Evolutionary conservation across 2,113 vertebrate genomes (phyloP).

Genomic region (Hippoglossus stenolepis): DNA sequence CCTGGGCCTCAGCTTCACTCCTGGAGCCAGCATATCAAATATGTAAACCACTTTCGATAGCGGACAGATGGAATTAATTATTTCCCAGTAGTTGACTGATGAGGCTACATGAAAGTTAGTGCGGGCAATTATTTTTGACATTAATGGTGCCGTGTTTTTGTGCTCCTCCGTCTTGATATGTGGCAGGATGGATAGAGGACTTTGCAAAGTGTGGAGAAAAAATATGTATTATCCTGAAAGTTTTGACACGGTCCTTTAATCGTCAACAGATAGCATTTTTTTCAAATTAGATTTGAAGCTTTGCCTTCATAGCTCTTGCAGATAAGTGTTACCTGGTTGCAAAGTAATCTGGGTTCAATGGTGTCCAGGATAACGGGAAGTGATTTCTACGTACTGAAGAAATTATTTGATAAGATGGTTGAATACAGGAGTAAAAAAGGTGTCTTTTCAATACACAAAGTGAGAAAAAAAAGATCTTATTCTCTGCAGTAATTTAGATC

Average conservation of each 20-base stretch:
- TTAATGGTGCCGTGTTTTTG: conserved; percentile 44
- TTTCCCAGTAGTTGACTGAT: conserved; percentile 72
- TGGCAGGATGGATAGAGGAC: not conserved
- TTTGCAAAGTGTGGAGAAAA: not conserved
- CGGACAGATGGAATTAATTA: conserved; percentile 81
- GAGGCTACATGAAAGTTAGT: conserved; percentile 70
- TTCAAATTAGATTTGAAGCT: not conserved
- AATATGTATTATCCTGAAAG: not conserved
- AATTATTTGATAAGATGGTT: not conserved
- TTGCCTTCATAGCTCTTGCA: not conserved
- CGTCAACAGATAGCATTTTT: not conserved
- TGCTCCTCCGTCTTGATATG: conserved; percentile 14
- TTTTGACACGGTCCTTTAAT: conserved; percentile 37
- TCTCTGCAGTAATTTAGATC: not conserved
- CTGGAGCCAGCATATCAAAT: conserved; percentile 74
- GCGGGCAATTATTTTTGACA: conserved; percentile 73
- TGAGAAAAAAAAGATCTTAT: not conserved
- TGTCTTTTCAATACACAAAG: not conserved
- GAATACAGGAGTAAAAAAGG: not conserved
- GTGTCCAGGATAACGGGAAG: not conserved
- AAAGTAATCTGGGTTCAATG: not conserved
- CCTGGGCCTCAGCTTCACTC: conserved; percentile 71
- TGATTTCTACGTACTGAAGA: no score
- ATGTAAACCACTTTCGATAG: conserved; percentile 77
- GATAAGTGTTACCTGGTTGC: not conserved